A percentile compares a stretch with the other conserved stretches of the same genome.
These are phyloP conservation scores for Rhimphoctona megacephalus DNA, from an alignment of 2,888 invertebrate genomes.

Conservation along the genomic window DNA sequence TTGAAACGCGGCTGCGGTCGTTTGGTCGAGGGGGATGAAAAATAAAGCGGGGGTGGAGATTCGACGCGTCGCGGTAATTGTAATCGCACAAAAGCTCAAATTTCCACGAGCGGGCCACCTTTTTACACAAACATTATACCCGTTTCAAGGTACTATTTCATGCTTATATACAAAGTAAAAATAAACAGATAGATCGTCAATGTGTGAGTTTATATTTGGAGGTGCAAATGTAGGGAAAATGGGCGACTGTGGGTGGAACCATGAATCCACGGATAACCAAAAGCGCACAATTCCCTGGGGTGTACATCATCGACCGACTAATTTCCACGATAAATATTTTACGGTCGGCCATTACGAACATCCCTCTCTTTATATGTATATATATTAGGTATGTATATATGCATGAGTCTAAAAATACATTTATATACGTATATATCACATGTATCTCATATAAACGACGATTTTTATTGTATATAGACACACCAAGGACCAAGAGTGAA, in stretches of 20 bases:
- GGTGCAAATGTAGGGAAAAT: neutral
- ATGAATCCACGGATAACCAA: slow-evolving; percentile 73
- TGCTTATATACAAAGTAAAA: slow-evolving; percentile 47
- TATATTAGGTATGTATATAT: slow-evolving; percentile 65
- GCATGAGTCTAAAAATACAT: too few species aligned
- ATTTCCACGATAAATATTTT: slow-evolving; percentile 82
- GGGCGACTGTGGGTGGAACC: slow-evolving; percentile 7
- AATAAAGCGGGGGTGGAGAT: slow-evolving; percentile 70
- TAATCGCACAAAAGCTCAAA: slow-evolving; percentile 65
- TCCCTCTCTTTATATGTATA: slow-evolving; percentile 65
- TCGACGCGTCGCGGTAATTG: slow-evolving; percentile 69
- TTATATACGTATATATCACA: neutral
- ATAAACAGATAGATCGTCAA: slow-evolving; percentile 36
- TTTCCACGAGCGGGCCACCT: slow-evolving; percentile 36
- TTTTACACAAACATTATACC: slow-evolving; percentile 54
- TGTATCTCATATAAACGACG: slow-evolving; percentile 1
- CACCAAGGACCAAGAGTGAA: slow-evolving; percentile 76
- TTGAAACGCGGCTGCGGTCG: slow-evolving; percentile 57
- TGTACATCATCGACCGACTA: slow-evolving; percentile 81
- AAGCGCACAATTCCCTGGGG: slow-evolving; percentile 75
- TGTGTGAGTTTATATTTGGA: neutral
- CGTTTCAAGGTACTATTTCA: slow-evolving; percentile 59
- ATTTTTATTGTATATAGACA: slow-evolving; percentile 61
- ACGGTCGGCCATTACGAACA: slow-evolving; percentile 80
- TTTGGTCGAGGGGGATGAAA: slow-evolving; percentile 57